Base-by-base conservation (phyloP, 2,888 invertebrate genomes). In the Melangyna quadrimaculata region DNA sequence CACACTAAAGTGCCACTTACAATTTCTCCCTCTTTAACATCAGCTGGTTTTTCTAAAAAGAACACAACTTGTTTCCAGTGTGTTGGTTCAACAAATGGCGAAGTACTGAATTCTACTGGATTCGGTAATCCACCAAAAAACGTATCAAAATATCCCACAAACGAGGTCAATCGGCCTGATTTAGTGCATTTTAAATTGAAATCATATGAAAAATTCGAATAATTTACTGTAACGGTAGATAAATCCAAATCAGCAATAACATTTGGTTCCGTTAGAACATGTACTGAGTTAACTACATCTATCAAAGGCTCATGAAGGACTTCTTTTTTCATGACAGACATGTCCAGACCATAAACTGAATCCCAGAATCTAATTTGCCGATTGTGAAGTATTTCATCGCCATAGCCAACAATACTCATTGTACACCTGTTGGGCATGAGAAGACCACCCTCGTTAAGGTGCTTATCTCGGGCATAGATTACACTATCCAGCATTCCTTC, bases 401-500 rank as follows among this genome's bases (percentile, higher is more conserved):
- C 95, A 88, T 96, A 95, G 2, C 97, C 98, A 24, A 96, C 93
- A 22, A 98, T 92, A 90, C 95, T 96, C 73, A 98, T 95, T 45
- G 95, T 96, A 90, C 98, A 98, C 88, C 95, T 94, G 91, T 97
- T 97, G 0, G 98, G 98, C 88, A 98, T 92, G 67, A 98, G 93
- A 17, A 95, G 90, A 0, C 98, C 98, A 81, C 94, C 95, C 32
- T 95, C 93, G 71, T 94, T 94, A 8, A 99, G 93, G 91, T 95
- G 96, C 88, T 95, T 94, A 89, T 98, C 96, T 89, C 98, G 94
- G 0, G 98, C 97, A 91, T 96, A 96, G 87, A 99, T 95, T 12
- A 99, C 96, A 90, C 97, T 97, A 90, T 98, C 98, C 79, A 99
- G 91, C 99, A 99, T 99, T 55, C 98, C 98, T 93, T 99, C 99